Evolutionary conservation across 2,113 vertebrate species (phyloP).

Genomic region (Poicephalus gulielmi): DNA sequence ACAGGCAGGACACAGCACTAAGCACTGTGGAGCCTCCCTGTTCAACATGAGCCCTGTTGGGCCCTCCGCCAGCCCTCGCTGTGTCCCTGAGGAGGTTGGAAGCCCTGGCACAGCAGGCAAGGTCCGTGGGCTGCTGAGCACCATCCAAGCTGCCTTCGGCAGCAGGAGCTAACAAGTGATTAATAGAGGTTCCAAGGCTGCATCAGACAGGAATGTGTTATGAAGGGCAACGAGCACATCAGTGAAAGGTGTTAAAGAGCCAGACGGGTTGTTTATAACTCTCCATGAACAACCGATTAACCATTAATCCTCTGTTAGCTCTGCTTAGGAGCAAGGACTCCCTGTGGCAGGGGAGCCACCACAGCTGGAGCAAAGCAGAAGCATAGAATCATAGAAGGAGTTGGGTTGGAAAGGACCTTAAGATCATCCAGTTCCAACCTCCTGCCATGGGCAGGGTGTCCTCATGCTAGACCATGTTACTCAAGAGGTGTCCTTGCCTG

Average conservation of each 20-base stretch:
- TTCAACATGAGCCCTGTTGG: rapidly evolving
- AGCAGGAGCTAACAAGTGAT: not conserved
- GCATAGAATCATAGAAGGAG: not conserved
- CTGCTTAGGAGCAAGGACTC: not conserved
- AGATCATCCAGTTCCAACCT: not conserved
- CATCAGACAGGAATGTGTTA: not conserved
- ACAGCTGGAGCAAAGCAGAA: not conserved
- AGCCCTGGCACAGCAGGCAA: not conserved
- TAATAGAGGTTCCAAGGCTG: not conserved
- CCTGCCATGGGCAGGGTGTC: not conserved
- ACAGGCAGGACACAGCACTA: not conserved
- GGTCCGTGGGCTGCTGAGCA: not conserved
- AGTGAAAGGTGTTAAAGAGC: slow-evolving; percentile 16
- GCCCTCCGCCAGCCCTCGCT: rapidly evolving
- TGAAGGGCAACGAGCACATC: slow-evolving; percentile 7
- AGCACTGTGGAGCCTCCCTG: not conserved
- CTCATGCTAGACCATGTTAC: not conserved
- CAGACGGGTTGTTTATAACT: slow-evolving; percentile 45
- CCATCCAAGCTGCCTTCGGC: not conserved
- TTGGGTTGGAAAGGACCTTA: not conserved
- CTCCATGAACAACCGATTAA: not conserved
- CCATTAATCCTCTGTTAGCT: not conserved
- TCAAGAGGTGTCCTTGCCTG: not conserved
- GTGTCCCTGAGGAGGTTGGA: not conserved
- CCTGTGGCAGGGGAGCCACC: not conserved